These are phyloP conservation scores for Laodelphax striatellus DNA, from an alignment of 1,140 invertebrate genomes.

Conservation along the genomic window DNA sequence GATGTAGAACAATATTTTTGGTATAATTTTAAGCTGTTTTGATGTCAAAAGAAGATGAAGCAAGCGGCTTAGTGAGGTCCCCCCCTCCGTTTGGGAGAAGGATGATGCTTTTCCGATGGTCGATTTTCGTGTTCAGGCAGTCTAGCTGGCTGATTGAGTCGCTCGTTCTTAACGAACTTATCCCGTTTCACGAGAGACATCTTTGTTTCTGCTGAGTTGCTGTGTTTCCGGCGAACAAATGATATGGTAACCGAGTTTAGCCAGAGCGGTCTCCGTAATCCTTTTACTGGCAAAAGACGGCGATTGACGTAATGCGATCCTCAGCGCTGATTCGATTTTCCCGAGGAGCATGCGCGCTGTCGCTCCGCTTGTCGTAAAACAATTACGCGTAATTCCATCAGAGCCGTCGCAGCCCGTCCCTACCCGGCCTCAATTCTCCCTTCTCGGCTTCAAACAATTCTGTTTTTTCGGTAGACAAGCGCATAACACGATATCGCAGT, in stretches of 20 bases:
- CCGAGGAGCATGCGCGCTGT: not conserved
- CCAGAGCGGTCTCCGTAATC: conserved; percentile 7
- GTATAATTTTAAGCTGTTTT: not conserved
- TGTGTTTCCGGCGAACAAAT: conserved; percentile 12
- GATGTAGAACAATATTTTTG: not conserved
- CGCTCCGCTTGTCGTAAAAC: not conserved
- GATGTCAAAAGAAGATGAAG: not conserved
- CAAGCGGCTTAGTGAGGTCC: not conserved
- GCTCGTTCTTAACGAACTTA: not conserved
- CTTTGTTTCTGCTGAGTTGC: conserved; percentile 10
- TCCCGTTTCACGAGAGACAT: not conserved
- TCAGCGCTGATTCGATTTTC: not conserved
- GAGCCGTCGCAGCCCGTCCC: not conserved
- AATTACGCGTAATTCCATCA: conserved; percentile 9
- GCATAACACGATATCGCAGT: too few relatives aligned
- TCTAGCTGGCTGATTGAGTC: not conserved
- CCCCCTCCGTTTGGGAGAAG: too few relatives aligned
- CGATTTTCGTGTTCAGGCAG: not conserved
- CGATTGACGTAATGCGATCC: conserved; percentile 11
- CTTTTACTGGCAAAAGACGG: conserved; percentile 7
- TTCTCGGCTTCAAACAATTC: too few relatives aligned
- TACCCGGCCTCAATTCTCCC: not conserved
- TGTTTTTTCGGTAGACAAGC: too few relatives aligned
- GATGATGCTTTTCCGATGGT: not conserved
- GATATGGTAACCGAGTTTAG: conserved; percentile 20